These are phyloP conservation scores for Spodoptera littoralis DNA, from an alignment of 2,888 invertebrate species.

Conservation along the genomic window DNA sequence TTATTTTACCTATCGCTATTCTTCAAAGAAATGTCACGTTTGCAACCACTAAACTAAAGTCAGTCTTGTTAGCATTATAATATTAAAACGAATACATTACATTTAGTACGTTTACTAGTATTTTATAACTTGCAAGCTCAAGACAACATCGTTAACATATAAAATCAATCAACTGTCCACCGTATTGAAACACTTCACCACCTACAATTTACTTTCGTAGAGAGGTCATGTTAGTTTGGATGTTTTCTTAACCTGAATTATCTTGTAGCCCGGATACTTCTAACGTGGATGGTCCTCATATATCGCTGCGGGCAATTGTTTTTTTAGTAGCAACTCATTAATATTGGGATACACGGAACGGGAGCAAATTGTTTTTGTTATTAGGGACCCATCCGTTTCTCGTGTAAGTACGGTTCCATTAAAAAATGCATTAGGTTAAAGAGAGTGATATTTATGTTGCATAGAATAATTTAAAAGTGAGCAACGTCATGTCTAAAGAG, in stretches of 20 bases:
- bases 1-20: no score
- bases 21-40: no score
- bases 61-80: slow-evolving; percentile 19
- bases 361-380: no score
- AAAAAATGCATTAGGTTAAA: no score
- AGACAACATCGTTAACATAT: slow-evolving; percentile 63
- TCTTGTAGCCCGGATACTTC: slow-evolving; percentile 54
- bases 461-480: no score
- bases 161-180: slow-evolving; percentile 58
- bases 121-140: slow-evolving; percentile 52
- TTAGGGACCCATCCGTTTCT: no score
- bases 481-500: no score
- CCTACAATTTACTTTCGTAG: slow-evolving; percentile 9
- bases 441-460: no score
- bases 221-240: slow-evolving; percentile 51
- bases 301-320: slow-evolving; percentile 34
- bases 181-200: slow-evolving; percentile 19
- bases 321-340: slow-evolving; percentile 24
- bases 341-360: background rate
- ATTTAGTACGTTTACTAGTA: slow-evolving; percentile 48
- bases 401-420: no score
- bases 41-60: no score
- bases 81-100: slow-evolving; percentile 46
- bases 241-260: slow-evolving; percentile 58
- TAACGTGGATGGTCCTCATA: slow-evolving; percentile 23